Evolutionary conservation across 1,140 invertebrate genomes (phyloP), one percentile per base, ranked within the genome.

Genomic region (Drosophila kurseongensis): DNA sequence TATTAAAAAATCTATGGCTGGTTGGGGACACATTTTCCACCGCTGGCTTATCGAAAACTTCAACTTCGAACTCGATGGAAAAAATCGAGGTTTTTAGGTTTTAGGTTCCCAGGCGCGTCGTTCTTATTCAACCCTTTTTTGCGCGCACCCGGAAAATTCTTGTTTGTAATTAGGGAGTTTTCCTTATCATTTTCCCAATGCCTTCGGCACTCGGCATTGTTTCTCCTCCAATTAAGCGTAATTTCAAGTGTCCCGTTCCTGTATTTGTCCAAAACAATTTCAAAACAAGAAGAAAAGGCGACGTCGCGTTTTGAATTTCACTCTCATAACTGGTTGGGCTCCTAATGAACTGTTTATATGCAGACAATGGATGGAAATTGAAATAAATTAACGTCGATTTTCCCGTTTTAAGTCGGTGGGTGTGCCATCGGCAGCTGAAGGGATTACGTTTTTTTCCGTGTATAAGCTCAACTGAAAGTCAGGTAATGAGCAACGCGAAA

Each of bases 151-250:
- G 23, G 40, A 14, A 18, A 62, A 75, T 68, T 80, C 76, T 79
- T 69, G 71, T 80, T 84, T 76, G 61, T 80, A 84, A 83, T 84
- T 84, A 80, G 76, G 72, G 54, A 72, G 76, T 79, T 76, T 72
- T 72, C 29, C 61, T 68, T 80, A 75, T 65, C 74, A 69, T 68
- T 76, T 68, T 18, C n/a, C 44, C 7, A 35, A 32, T 38, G 44
- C 54, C n/a, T 18, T 48, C 36, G 35, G 50, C 52, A 27, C 40
- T 35, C 27, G 29, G 40, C 60, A 52, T 67, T 76, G 73, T 76
- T 56, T 74, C 68, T 56, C 55, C 42, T 50, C 62, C 73, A 77
- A 76, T 77, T 76, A 77, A 76, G 48, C 73, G 75, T 54, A 68
- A 68, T 76, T 77, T 69, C 55, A 77, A 77, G 75, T 77, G 73